Evolutionary conservation across 2,113 vertebrate species (phyloP), one percentile per base, ranked within the genome.

Genomic region (Scortum barcoo): DNA sequence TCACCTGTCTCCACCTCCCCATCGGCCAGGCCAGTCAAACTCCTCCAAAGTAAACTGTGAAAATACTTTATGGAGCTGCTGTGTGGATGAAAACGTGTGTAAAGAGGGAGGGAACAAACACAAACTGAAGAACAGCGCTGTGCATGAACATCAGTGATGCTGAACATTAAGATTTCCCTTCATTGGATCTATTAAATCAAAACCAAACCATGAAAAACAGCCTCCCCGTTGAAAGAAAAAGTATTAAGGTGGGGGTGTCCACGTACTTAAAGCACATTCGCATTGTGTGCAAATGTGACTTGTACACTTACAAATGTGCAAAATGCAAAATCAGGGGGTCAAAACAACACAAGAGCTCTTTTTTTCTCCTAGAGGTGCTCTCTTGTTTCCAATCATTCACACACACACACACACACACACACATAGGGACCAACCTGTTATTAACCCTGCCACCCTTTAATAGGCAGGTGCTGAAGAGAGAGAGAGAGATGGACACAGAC

Each of bases 381-480:
- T 60, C 8, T 72, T 16, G 6, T 81, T 81, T 77, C 74, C 78
- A 63, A 79, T 91, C 83, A 87, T 91, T 79, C 57, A 36, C 53
- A 5, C 70, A 67, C 69, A 68, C 72, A 68, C 60, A 72, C 42
- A 53, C 58, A 69, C 77, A 54, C 61, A 54, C 62, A 63, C 74
- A 62, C 56, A 44, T 42, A 74, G 16, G 36, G 38, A 54, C 24
- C 61, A 91, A 93, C 93, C 91, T 93, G 92, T 96, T 91, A 93
- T 95, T 95, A 95, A 91, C 83, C 73, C 26, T 53, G 77, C 42
- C 0, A 90, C 92, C 89, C 89, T 87, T 85, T 95, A 95, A 96
- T 94, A 93, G 94, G 85, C 92, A 95, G 92, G 90, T 95, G 86
- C 90, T 90, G 80, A 17, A 72, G 91, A 87, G 83, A 88, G 85